These are phyloP conservation scores for Melinaea menophilus DNA, from an alignment of 2,888 invertebrate species.

Conservation along the genomic window DNA sequence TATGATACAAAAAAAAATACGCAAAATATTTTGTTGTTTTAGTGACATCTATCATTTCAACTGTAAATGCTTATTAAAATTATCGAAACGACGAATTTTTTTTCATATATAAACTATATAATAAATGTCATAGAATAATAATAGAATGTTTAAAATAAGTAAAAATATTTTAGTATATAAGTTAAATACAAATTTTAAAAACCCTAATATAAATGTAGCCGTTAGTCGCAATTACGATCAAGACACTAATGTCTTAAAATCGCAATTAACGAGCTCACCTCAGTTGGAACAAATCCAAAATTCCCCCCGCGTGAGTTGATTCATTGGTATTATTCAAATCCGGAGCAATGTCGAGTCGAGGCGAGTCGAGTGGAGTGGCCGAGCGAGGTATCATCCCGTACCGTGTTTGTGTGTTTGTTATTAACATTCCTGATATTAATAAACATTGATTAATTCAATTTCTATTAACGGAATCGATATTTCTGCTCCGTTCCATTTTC, in stretches of 20 bases:
- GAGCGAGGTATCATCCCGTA: neutral
- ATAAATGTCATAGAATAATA: no score
- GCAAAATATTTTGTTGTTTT: neutral
- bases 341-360: conserved; percentile 24
- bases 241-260: conserved; percentile 5
- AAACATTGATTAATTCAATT: conserved; percentile 5
- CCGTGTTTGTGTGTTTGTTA: conserved; percentile 1
- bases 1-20: neutral
- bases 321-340: conserved; percentile 4
- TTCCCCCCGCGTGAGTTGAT: neutral
- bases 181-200: neutral
- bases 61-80: neutral
- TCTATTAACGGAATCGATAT: neutral
- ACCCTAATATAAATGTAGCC: neutral
- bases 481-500: neutral
- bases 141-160: neutral
- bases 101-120: no score
- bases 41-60: neutral
- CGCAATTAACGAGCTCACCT: conserved; percentile 2
- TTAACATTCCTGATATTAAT: conserved; percentile 4
- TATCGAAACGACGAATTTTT: no score
- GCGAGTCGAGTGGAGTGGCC: conserved; percentile 24
- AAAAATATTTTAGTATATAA: neutral
- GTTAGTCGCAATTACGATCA: neutral
- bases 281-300: neutral